A percentile compares a stretch with the other conserved stretches of the same genome.
phyloP scores from a whole-genome alignment of 2,888 invertebrate genomes.

The Gasteruption jaculator region DNA sequence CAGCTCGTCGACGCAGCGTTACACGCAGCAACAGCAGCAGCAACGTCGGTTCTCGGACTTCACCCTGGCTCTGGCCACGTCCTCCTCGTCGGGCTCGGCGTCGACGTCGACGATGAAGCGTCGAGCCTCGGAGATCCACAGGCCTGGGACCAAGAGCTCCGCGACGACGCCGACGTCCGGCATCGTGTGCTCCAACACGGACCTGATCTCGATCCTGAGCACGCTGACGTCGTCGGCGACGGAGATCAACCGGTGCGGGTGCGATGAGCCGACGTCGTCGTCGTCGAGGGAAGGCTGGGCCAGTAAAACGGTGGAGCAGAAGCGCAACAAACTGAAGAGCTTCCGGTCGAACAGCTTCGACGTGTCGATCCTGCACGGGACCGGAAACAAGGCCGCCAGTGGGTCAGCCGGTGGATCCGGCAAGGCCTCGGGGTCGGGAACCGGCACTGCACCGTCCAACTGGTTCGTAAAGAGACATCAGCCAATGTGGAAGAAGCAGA shows the following conservation, averaged over 20 bases:
- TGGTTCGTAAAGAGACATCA: conserved; percentile 79
- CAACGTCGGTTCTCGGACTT: conserved; percentile 72
- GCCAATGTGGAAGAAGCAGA: conserved; percentile 62
- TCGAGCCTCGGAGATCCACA: conserved; percentile 72
- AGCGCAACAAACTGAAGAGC: conserved; percentile 60
- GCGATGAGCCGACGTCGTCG: conserved; percentile 22
- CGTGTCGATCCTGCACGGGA: conserved; percentile 65
- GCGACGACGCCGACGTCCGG: conserved; percentile 53
- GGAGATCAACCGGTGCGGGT: conserved; percentile 68
- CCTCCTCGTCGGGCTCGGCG: conserved; percentile 16
- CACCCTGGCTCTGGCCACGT: conserved; percentile 40
- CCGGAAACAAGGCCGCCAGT: conserved; percentile 39
- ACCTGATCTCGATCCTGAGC: conserved; percentile 73
- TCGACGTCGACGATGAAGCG: conserved; percentile 40
- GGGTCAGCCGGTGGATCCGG: conserved; percentile 5
- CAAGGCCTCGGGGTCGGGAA: conserved; percentile 18
- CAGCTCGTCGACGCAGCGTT: conserved; percentile 50
- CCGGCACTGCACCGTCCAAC: conserved; percentile 55
- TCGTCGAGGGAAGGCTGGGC: conserved; percentile 18
- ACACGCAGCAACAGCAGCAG: conserved; percentile 43
- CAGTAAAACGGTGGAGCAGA: conserved; percentile 51
- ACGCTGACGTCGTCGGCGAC: conserved; percentile 77
- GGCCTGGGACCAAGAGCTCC: conserved; percentile 32
- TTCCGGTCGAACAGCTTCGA: conserved; percentile 83
- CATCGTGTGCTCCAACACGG: conserved; percentile 77